Evolutionary conservation across 2,888 invertebrate species (phyloP), one percentile per base, ranked within the genome.

Genomic region (Melitaea athalia): DNA sequence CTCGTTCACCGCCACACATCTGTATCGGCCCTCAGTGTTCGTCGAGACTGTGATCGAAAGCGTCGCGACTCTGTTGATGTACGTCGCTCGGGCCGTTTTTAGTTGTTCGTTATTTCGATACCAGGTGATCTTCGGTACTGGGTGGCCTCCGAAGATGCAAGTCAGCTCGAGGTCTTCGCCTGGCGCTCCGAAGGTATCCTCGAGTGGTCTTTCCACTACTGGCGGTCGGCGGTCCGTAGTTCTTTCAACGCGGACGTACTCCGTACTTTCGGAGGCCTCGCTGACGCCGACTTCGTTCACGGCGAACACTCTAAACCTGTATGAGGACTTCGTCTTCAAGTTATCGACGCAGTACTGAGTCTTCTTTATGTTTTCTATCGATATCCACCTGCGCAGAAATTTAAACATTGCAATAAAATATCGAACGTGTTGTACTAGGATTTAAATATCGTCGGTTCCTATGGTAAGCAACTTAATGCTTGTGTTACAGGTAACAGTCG

Each of bases 251-350:
- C 93, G 92, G 49, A 95, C 89, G 75, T 93, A 94, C 65, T 94
- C 93, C n/a, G 95, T 95, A 11, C 91, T 81, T 64, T 94, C 94
- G 0, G 96, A 96, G 10, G 96, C 94, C 72, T 95, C 95, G 74
- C 97, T 96, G 1, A 94, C 93, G 10, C 97, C 97, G 57, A 95
- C 95, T 85, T 94, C 94, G 80, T 97, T 97, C 1, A 96, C 94
- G 24, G 97, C 97, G 70, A 94, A 95, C 2, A 96, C 95, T 77
- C 96, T 94, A 88, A 97, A 96, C 75, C 94, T 94, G 76, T 96
- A 96, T 76, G 95, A 95, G 6, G 93, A 93, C 70, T 94, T 94
- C 0, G 92, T 93, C 74, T 91, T 93, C 64, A 96, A 84, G 74
- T 94, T 95, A 52, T 93, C 94, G 3, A 96, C 92, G 66, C 93